These are phyloP conservation scores for Ochlodes sylvanus DNA, from an alignment of 2,888 invertebrate species.

Conservation along the genomic window DNA sequence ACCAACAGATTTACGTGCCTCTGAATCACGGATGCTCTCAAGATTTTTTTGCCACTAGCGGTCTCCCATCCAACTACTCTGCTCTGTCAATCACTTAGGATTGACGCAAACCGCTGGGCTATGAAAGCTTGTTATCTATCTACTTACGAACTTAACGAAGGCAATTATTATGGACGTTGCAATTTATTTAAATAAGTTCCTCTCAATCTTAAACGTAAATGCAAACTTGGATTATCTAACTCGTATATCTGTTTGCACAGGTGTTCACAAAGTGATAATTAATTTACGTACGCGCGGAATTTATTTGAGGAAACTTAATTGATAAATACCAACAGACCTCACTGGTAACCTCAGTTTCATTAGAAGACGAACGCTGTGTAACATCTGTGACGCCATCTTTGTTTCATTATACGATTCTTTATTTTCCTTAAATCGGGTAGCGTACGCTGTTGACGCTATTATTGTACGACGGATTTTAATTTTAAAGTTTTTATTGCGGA, in stretches of 20 bases:
- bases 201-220: slow-evolving; percentile 41
- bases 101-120: no score
- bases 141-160: slow-evolving; percentile 16
- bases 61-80: no score
- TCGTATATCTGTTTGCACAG: slow-evolving; percentile 57
- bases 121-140: no score
- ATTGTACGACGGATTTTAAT: slow-evolving; percentile 6
- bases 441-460: background rate
- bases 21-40: no score
- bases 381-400: slow-evolving; percentile 43
- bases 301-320: slow-evolving; percentile 65
- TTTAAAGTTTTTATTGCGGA: slow-evolving; percentile 1
- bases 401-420: slow-evolving; percentile 32
- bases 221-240: slow-evolving; percentile 64
- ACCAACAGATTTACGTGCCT: no score
- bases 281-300: slow-evolving; percentile 63
- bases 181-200: slow-evolving; percentile 32
- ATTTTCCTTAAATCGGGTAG: slow-evolving; percentile 16
- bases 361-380: slow-evolving; percentile 55
- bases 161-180: slow-evolving; percentile 15
- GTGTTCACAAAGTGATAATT: slow-evolving; percentile 70
- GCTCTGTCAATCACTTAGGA: no score
- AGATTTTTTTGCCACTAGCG: no score
- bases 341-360: slow-evolving; percentile 56
- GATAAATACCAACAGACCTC: slow-evolving; percentile 62